Conservation (phyloP, 2,888 invertebrate genomes). For the Standfussiana lucernea region DNA sequence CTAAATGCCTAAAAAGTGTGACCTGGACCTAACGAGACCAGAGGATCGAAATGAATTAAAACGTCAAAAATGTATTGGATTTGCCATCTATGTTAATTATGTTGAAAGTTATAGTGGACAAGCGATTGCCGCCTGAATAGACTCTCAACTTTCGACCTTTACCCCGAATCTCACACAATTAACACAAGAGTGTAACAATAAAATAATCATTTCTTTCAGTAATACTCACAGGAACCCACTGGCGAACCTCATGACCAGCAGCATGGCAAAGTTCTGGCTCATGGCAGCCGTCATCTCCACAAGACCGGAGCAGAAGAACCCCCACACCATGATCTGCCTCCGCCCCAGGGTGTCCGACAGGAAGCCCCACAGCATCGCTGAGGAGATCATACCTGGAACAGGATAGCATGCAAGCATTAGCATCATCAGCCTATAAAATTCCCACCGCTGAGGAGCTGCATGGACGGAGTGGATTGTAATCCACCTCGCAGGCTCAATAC, state of each 20-base stretch:
- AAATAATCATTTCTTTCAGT: neutral
- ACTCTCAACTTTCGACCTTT: too few relatives aligned
- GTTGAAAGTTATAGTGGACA: neutral
- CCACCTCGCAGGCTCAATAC: neutral
- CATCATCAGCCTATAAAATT: neutral
- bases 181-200: neutral
- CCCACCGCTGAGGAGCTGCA: neutral
- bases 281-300: slow-evolving; percentile 92
- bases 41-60: too few relatives aligned
- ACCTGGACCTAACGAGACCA: too few relatives aligned
- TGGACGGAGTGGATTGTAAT: neutral
- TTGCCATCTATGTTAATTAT: neutral
- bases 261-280: slow-evolving; percentile 92
- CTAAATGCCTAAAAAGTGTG: too few relatives aligned
- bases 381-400: slow-evolving; percentile 93
- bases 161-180: too few relatives aligned
- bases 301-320: slow-evolving; percentile 92
- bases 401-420: neutral
- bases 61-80: neutral
- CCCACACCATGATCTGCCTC: slow-evolving; percentile 92
- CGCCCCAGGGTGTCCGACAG: slow-evolving; percentile 94
- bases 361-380: slow-evolving; percentile 94
- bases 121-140: neutral
- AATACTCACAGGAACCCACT: slow-evolving; percentile 94
- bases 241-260: slow-evolving; percentile 93